Evolutionary conservation across 1,140 invertebrate genomes (phyloP), one percentile per base, ranked within the genome.

Genomic region (Atta texana): DNA sequence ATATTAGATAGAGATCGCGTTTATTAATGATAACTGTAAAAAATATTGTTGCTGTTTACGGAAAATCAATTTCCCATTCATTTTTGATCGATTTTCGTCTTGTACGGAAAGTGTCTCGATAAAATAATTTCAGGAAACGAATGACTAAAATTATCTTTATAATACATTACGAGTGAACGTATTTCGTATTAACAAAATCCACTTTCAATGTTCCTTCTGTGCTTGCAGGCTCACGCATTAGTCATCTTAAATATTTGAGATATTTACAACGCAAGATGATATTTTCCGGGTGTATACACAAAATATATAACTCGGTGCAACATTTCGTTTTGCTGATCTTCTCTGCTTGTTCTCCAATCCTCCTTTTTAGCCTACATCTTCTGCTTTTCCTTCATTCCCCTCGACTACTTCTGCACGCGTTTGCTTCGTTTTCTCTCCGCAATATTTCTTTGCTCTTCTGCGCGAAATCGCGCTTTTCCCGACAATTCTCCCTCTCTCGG

Each of bases 371-470:
- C 68, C 80, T 61, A 44, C 69, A 74, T 74, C 55, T 49, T 61
- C 55, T 31, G 34, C 6, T 21, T 24, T 57, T 59, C 44, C 55
- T 16, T 8, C 21, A 24, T 8, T 12, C 61, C 39, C 18, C 8
- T 53, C 24, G 34, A 0, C 55, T n/a, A 18, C 59, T 28, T n/a
- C 24, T 57, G 28, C 66, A 6, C 21, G 31, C 81, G 55, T 84
- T 86, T 63, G n/a, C 68, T 72, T 74, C 77, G 49, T 63, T 85
- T 85, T 61, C 80, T 85, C 39, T 75, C 85, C 28, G 71, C 63
- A 72, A 34, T 78, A 85, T 89, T 85, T 81, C 63, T 89, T 86
- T 81, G 68, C 74, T 89, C 44, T 63, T 21, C 24, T 10, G 21
- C 21, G 14, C 12, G 68, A 59, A 53, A 74, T 44, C 18, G 55